These are phyloP conservation scores for Bucco capensis DNA, from an alignment of 2,113 vertebrate genomes.

Conservation along the genomic window DNA sequence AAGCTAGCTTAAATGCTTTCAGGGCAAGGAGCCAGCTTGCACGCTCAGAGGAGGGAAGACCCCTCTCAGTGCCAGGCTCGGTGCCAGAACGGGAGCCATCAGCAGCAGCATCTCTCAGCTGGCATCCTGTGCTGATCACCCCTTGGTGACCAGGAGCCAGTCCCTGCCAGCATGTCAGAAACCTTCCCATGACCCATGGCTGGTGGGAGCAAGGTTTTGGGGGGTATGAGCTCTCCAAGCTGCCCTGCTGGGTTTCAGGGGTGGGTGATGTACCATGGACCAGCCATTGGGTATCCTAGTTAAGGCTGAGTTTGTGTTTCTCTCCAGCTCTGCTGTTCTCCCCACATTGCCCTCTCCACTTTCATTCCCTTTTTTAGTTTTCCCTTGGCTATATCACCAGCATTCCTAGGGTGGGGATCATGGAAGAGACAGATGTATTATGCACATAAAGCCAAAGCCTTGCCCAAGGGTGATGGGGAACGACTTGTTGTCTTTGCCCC, in stretches of 20 bases:
- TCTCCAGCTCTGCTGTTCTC: not conserved
- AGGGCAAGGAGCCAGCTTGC: not conserved
- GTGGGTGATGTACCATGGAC: accelerated
- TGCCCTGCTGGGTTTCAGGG: not conserved
- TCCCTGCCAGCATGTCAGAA: accelerated
- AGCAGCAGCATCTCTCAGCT: accelerated
- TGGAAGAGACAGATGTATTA: slow-evolving; percentile 1
- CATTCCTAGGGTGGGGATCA: not conserved
- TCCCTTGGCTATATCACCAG: not conserved
- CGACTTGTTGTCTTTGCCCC: not conserved
- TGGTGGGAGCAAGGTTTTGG: not conserved
- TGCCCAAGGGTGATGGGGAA: not conserved
- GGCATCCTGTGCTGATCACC: not conserved
- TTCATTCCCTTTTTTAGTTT: not conserved
- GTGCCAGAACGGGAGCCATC: not conserved
- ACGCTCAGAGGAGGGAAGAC: not conserved
- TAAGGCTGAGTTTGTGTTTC: not conserved
- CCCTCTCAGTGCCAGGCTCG: not conserved
- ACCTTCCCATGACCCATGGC: not conserved
- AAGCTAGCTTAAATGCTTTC: not conserved
- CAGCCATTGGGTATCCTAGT: not conserved
- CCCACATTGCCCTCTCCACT: accelerated
- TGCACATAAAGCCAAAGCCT: slow-evolving; percentile 21
- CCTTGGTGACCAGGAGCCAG: accelerated
- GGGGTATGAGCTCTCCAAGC: not conserved